These are phyloP conservation scores for Hemitrygon akajei DNA, from an alignment of 2,797 vertebrate genomes.

Conservation along the genomic window DNA sequence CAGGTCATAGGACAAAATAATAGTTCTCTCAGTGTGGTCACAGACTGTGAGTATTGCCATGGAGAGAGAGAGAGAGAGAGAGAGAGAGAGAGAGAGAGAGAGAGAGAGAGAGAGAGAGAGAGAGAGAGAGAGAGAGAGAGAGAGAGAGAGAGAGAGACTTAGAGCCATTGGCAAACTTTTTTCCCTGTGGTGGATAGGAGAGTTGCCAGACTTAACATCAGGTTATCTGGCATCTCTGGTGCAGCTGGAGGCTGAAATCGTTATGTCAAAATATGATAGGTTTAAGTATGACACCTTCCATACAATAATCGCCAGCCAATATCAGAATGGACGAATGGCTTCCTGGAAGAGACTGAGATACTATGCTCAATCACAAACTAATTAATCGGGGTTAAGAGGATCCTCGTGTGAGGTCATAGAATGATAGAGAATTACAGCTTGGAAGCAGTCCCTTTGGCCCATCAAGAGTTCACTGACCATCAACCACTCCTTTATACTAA, in stretches of 20 bases:
- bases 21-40: neutral
- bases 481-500: too few species aligned
- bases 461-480: too few species aligned
- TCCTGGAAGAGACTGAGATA: neutral
- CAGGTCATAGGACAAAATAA: neutral
- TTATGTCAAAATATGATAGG: neutral
- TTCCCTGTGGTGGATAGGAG: neutral
- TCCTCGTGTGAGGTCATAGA: neutral
- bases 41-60: neutral
- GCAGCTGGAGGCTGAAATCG: neutral
- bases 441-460: too few species aligned
- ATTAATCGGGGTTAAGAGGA: neutral
- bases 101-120: neutral
- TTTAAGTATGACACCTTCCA: neutral
- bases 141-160: too few species aligned
- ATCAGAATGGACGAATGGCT: neutral
- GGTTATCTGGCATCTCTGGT: neutral
- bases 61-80: neutral
- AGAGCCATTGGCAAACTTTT: neutral
- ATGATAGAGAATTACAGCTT: neutral
- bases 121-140: too few species aligned
- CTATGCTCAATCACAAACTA: neutral
- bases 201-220: neutral
- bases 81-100: too few species aligned
- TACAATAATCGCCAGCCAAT: neutral